Evolutionary conservation across 2,113 vertebrate genomes (phyloP), one percentile per base, ranked within the genome.

Genomic region (Poecilia latipinna): DNA sequence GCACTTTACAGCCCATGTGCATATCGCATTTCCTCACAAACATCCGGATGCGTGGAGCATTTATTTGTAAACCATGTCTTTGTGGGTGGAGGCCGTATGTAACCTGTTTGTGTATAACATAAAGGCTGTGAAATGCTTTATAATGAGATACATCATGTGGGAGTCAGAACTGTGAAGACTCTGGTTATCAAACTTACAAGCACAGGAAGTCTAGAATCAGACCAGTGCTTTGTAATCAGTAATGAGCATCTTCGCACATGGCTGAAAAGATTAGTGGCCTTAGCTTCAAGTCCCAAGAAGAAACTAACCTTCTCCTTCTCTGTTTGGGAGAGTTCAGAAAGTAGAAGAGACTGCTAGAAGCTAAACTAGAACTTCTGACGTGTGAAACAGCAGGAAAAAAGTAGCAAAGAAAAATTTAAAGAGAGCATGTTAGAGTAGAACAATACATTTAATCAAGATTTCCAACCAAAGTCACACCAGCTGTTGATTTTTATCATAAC

Each of bases 351-450:
- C 87, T 90, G 66, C 92, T 93, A 80, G 93, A 94, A 72, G 92
- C 92, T 94, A 95, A 93, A 79, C 93, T 94, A 93, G 86, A 81
- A 82, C 93, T 95, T 92, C 93, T 95, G 91, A 90, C n/a, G 39
- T 79, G 54, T 79, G 48, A 84, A 84, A 86, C 64, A 77, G 75
- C 61, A 88, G 69, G 44, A 89, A 29, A 79, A 86, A 67, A 80
- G 82, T 39, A 39, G 60, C 79, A 54, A 82, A 64, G 65, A 67
- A 88, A 74, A 68, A 77, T 60, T 64, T 69, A 44, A 80, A 66
- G 75, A 91, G 75, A 75, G 77, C 32, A 90, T 65, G 78, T 90
- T 91, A 89, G 60, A 79, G 17, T 42, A 51, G 54, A 76, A 8
- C 64, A n/a, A 2, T 31, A 42, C 22, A 65, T 74, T 80, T 70